Evolutionary conservation across 2,113 vertebrate species (phyloP), one percentile per base, ranked within the genome.

Genomic region (Candoia aspera): DNA sequence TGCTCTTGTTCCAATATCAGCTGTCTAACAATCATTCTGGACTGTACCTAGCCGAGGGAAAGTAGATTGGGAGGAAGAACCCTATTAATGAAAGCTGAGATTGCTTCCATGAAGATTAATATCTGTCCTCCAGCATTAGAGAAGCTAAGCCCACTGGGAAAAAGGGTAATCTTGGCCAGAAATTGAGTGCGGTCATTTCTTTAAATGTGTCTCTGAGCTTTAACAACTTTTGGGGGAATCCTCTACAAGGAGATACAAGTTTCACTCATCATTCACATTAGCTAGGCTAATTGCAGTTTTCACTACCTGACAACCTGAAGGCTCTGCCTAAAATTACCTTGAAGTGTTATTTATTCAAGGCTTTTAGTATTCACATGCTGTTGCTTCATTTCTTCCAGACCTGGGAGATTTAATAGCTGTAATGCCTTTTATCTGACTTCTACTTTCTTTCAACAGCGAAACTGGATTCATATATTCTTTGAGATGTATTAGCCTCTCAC

Each of bases 391-490:
- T 96, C 96, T 97, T 92, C 60, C 85, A 92, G 92, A 93, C 93
- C 92, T 89, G 86, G 37, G 92, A 95, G 94, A 93, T 95, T 91
- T 4, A 0, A 93, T 88, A 94, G 93, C 58, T 92, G 9, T 93
- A 90, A 93, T 91, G 93, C 93, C 95, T 97, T 97, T 97, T 96
- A 96, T 95, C 96, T 97, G 95, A 96, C 95, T 97, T 97, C 92
- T 59, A 95, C 93, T 96, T 97, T 97, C 91, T 96, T 96, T 95
- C 95, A 96, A 91, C 95, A 96, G 96, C 91, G 92, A 95, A 96
- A 92, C 54, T 26, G 60, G 96, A 94, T 49, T 53, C 42, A 13
- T 90, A 88, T 96, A 97, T 96, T 94, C 93, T 97, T 96, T 94
- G 92, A 97, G 92, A 93, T 89, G 53, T 91, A 94, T 94, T 95